Base-by-base conservation (phyloP, 2,797 vertebrate genomes). In the Pangasius macronema region DNA sequence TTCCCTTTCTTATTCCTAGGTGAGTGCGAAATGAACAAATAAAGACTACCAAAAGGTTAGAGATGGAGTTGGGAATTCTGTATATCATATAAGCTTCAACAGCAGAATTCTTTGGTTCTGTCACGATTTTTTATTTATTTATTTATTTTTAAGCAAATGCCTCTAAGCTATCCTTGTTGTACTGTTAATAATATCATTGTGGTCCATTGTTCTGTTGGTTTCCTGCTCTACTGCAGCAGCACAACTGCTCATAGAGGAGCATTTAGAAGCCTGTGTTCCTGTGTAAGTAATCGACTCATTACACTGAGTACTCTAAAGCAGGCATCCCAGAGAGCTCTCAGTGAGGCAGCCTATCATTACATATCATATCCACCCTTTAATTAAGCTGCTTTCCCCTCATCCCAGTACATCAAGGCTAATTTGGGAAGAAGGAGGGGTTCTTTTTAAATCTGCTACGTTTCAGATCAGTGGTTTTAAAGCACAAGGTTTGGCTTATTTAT, bases 271-370 rank as follows among this genome's bases (percentile, higher is more conserved):
- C 51, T 42, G 65, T 65, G 68, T 61, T 82, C 83, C 36, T 85
- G 72, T 86, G 84, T 63, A 68, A 89, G 76, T 87, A 90, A 87
- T 90, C 82, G 85, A 77, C 87, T 91, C 72, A 73, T 87, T 90
- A 86, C 79, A 73, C 53, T 24, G 75, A 86, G 55, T 87, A 49
- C 81, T 65, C 46, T 85, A 77, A 83, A 65, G 75, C 76, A 88
- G 83, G 84, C 85, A 82, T 83, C 81, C 36, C 65, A 73, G 83
- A 75, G 30, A 55, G 75, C 84, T 67, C 67, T 77, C 77, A 53
- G 30, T 11, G 68, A 81, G 76, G 49, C 72, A 87, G 75, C 33
- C 86, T 84, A 84, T 86, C 86, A 88, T 87, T 83, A 82, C 80
- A 80, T 53, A 61, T 85, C 87, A 87, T 82, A 83, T 84, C 83